Conservation (phyloP, 2,888 invertebrate species). For the Abscondita cerata region DNA sequence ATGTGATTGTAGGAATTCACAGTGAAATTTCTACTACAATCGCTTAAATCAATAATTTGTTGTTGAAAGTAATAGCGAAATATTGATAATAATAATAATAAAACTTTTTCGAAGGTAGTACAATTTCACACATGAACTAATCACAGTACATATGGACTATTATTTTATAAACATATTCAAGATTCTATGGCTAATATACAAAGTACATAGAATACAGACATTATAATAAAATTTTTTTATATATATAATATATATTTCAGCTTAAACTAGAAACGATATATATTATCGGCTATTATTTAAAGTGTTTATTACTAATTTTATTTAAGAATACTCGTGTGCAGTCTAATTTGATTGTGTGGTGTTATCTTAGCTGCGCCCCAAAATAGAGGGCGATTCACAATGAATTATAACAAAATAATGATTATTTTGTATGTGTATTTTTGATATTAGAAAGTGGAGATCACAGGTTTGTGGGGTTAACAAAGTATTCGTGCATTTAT, state of each 20-base stretch:
- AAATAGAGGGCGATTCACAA: slow-evolving; percentile 20
- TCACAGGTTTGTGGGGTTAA: slow-evolving; percentile 58
- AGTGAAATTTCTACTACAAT: slow-evolving; percentile 29
- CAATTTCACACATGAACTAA: slow-evolving; percentile 45
- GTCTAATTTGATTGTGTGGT: slow-evolving; percentile 62
- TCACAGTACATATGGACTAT: slow-evolving; percentile 58
- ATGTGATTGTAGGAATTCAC: slow-evolving; percentile 53
- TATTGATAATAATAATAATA: not conserved
- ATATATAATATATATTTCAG: slow-evolving; percentile 43
- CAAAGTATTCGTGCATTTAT: slow-evolving; percentile 37
- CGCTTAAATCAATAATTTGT: slow-evolving; percentile 12
- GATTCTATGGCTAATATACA: slow-evolving; percentile 57
- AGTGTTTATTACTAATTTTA: slow-evolving; percentile 56
- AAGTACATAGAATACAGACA: slow-evolving; percentile 56
- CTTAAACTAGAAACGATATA: slow-evolving; percentile 52
- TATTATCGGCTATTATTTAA: slow-evolving; percentile 54
- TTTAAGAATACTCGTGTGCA: slow-evolving; percentile 62
- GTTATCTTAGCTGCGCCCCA: slow-evolving; percentile 47
- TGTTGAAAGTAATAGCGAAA: slow-evolving; percentile 7
- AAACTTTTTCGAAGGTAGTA: slow-evolving; percentile 26
- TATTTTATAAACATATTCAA: slow-evolving; percentile 53
- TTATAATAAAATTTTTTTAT: slow-evolving; percentile 56
- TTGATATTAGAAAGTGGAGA: slow-evolving; percentile 60
- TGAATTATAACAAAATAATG: slow-evolving; percentile 54
- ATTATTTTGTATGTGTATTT: slow-evolving; percentile 57